These are phyloP conservation scores for Phoxinus dragarum DNA, from an alignment of 2,797 vertebrate species.

Conservation along the genomic window DNA sequence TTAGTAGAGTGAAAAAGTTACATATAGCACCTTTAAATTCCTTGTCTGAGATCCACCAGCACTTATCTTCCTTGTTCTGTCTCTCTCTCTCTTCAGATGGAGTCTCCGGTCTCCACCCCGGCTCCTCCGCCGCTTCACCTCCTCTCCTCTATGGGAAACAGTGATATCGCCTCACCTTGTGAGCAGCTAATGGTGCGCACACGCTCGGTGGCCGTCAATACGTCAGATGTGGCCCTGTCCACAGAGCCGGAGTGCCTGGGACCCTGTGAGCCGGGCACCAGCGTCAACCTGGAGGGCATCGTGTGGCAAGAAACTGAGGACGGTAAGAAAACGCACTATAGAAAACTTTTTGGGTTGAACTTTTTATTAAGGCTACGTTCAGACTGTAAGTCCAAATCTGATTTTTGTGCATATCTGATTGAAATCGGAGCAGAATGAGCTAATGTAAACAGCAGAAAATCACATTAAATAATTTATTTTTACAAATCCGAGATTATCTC, in stretches of 20 bases:
- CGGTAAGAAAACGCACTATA: constrained; percentile 81
- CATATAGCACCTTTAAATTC: too few relatives aligned
- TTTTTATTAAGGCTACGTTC: background rate
- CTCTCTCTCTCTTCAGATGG: constrained; percentile 85
- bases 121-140: constrained; percentile 94
- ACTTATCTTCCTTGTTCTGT: constrained; percentile 66
- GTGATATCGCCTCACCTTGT: constrained; percentile 93
- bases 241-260: constrained; percentile 97
- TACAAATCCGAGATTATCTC: too few relatives aligned
- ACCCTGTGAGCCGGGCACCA: constrained; percentile 97
- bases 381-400: too few relatives aligned
- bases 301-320: constrained; percentile 99
- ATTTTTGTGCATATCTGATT: too few relatives aligned
- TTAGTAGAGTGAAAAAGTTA: too few relatives aligned
- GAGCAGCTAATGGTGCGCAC: constrained; percentile 99
- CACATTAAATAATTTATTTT: too few relatives aligned
- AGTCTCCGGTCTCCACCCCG: constrained; percentile 94
- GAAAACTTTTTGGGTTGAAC: background rate
- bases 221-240: constrained; percentile 93
- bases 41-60: constrained; percentile 63
- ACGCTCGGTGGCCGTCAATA: constrained; percentile 96
- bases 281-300: constrained; percentile 98
- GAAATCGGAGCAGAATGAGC: too few relatives aligned
- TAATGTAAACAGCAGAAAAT: too few relatives aligned
- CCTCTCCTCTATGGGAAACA: constrained; percentile 89